Conservation (phyloP, 1,140 invertebrate species). For the Druon quercuslanigerum region DNA sequence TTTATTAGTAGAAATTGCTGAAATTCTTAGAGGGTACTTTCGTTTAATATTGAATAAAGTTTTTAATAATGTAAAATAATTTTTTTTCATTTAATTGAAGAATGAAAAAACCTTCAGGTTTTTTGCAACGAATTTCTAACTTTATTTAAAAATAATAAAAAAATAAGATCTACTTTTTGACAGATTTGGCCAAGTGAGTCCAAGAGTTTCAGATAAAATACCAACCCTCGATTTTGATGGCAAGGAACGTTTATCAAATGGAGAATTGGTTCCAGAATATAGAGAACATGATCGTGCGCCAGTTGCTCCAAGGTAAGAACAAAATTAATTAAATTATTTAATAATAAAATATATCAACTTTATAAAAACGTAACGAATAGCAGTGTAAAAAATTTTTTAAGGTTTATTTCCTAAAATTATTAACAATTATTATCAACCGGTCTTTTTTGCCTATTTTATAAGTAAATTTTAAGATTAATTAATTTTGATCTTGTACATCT, state of each 20-base stretch:
- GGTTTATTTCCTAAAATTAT: neutral
- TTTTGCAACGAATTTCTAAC: too few relatives aligned
- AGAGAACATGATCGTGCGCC: conserved; percentile 56
- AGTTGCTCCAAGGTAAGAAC: conserved; percentile 62
- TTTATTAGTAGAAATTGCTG: too few relatives aligned
- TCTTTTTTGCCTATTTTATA: neutral
- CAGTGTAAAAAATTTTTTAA: too few relatives aligned
- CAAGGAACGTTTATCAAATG: conserved; percentile 43
- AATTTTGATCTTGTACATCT: too few relatives aligned
- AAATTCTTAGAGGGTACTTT: too few relatives aligned
- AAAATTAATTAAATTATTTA: conserved; percentile 6
- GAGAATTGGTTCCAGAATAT: conserved; percentile 35
- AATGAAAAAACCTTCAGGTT: too few relatives aligned
- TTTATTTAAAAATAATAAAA: too few relatives aligned
- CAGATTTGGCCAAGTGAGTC: conserved; percentile 66
- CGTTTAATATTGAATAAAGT: too few relatives aligned
- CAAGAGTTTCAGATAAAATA: conserved; percentile 61
- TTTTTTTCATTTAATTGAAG: too few relatives aligned
- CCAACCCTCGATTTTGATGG: conserved; percentile 59
- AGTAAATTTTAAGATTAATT: conserved; percentile 11
- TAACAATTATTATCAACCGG: neutral
- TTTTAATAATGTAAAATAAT: too few relatives aligned
- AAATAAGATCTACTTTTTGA: neutral
- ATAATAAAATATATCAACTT: neutral
- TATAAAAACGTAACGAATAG: too few relatives aligned